A percentile compares a stretch with the other conserved stretches of the same genome.
These are phyloP conservation scores for Sparus aurata DNA, from an alignment of 2,797 vertebrate genomes.

Conservation along the genomic window DNA sequence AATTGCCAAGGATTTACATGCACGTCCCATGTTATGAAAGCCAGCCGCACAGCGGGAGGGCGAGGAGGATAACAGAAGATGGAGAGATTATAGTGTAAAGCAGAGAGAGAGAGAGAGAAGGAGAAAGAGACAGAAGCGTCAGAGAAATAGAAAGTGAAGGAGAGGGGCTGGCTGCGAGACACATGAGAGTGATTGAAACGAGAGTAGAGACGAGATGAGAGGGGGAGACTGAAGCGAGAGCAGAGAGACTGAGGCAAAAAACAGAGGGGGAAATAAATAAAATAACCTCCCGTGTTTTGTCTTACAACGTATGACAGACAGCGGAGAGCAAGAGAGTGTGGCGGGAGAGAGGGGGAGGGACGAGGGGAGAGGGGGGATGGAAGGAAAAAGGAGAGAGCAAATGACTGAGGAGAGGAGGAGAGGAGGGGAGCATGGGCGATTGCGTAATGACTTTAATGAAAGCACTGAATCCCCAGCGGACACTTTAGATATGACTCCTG, in stretches of 20 bases:
- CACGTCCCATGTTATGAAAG: slow-evolving; percentile 52
- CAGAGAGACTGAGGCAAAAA: slow-evolving; percentile 31
- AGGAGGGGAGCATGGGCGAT: slow-evolving; percentile 48
- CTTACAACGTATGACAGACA: slow-evolving; percentile 41
- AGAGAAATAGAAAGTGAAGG: slow-evolving; percentile 42
- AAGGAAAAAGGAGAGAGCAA: slow-evolving; percentile 41
- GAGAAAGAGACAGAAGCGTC: slow-evolving; percentile 13
- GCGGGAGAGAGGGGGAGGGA: slow-evolving; percentile 5
- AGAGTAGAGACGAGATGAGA: slow-evolving; percentile 22
- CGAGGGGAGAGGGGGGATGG: slow-evolving; percentile 10
- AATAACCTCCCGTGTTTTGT: slow-evolving; percentile 41
- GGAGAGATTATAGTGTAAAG: slow-evolving; percentile 53
- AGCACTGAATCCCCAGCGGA: slow-evolving; percentile 75
- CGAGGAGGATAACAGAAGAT: slow-evolving; percentile 51
- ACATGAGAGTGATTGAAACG: slow-evolving; percentile 41
- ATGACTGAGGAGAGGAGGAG: slow-evolving; percentile 39
- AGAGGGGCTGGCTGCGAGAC: slow-evolving; percentile 12
- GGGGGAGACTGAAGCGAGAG: slow-evolving; percentile 8
- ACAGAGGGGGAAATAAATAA: slow-evolving; percentile 40
- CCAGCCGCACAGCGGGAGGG: not conserved
- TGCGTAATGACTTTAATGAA: slow-evolving; percentile 81
- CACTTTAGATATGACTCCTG: slow-evolving; percentile 74
- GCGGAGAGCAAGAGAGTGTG: slow-evolving; percentile 17
- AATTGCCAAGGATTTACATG: slow-evolving; percentile 66
- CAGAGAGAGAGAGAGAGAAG: slow-evolving; percentile 4